Evolutionary conservation across 2,113 vertebrate species (phyloP), one percentile per base, ranked within the genome.

Genomic region (Heteronetta atricapilla): DNA sequence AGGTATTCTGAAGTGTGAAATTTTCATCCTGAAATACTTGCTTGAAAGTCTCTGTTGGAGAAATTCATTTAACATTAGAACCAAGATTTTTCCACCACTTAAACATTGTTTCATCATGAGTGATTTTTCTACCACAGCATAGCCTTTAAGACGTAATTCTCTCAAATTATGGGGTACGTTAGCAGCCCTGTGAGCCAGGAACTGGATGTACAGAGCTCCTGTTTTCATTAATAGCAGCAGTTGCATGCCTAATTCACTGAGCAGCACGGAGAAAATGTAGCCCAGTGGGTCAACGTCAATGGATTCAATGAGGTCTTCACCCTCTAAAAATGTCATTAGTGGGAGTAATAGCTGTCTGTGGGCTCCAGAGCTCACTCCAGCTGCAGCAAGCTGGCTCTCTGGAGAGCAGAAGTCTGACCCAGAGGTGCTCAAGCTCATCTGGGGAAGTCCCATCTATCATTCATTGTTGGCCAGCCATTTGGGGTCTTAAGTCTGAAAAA

Each of bases 301-400:
- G 85, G 63, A 82, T 90, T 96, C 96, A 90, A 85, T 96, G 93
- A 95, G 69, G 59, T 90, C 82, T 94, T 97, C 92, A 70, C 86
- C 62, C 63, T 97, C 80, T 97, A 95, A 95, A 97, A 96, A 84
- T 95, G 84, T 97, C 90, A 95, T 94, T 96, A 97, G 67, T 68
- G 18, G 92, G 76, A 96, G 56, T 90, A 91, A 95, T 96, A 96
- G 60, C 63, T 88, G 88, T 26, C 88, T 53, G 55, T 55, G 79
- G 44, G 76, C 31, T 38, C 64, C 81, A 82, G 36, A 29, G 11
- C n/a, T 95, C 29, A n/a, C 46, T 42, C 52, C 25, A 82, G 50
- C 23, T 69, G 25, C 26, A 36, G 80, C 31, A 88, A 75, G 52
- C 33, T 15, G 4, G 40, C 59, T 95, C 90, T 77, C 86, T 42